Percentiles rank a stretch among this genome's conserved stretches.
Evolutionary conservation across 2,113 vertebrate genomes (phyloP).

Genomic region (Pseudolaguvia tuberculata): DNA sequence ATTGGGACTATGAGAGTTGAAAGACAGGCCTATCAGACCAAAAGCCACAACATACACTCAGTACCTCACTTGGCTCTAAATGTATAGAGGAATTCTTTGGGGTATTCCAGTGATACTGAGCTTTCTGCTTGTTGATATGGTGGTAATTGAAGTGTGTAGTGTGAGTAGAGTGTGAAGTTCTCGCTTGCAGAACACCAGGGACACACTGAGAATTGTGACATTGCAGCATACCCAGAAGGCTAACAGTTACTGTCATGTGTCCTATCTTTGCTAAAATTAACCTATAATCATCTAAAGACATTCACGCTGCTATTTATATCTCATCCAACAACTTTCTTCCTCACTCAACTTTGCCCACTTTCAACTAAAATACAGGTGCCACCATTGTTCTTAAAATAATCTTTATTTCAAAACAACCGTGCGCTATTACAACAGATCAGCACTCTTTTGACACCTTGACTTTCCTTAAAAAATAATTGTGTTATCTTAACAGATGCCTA

Average conservation of each 20-base stretch:
- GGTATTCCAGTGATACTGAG: not conserved
- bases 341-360: not conserved
- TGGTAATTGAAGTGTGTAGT: constrained; percentile 13
- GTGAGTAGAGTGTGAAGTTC: not conserved
- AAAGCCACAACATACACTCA: not conserved
- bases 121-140: constrained; percentile 10
- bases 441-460: not conserved
- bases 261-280: constrained; percentile 10
- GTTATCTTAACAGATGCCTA: constrained; percentile 83
- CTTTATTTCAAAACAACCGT: not conserved
- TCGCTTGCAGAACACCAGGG: not conserved
- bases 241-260: not conserved
- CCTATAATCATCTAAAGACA: not conserved
- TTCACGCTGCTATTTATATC: not conserved
- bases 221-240: not conserved
- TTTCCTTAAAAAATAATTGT: not conserved
- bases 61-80: constrained; percentile 1
- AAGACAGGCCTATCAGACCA: constrained; percentile 10
- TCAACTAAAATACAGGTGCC: not conserved
- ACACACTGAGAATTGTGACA: not conserved
- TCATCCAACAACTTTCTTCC: not conserved
- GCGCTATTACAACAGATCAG: constrained; percentile 8
- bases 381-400: not conserved
- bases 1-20: constrained; percentile 21
- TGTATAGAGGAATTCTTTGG: not conserved